These are phyloP conservation scores for Montipora foliosa DNA, from an alignment of 64 coral and sea anemone species.

Conservation along the genomic window DNA sequence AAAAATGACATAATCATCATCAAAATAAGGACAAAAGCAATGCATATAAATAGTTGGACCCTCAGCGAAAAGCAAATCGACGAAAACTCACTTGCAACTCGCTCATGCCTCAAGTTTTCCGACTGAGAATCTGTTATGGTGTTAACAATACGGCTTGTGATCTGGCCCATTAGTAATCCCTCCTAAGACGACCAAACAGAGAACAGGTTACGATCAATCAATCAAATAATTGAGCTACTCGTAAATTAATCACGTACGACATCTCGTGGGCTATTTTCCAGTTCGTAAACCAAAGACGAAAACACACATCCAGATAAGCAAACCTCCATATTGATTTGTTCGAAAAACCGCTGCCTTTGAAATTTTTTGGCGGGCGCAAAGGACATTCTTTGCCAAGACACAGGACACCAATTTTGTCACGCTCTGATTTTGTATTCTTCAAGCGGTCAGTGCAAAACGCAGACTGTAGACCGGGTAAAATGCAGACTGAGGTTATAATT, in stretches of 20 bases:
- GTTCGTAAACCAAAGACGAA: constrained; percentile 65
- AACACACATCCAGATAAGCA: constrained; percentile 61
- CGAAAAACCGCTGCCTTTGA: constrained; percentile 19
- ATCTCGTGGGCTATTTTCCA: constrained; percentile 62
- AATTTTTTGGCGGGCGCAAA: constrained; percentile 29
- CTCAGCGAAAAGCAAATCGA: not conserved
- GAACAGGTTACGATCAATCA: not conserved
- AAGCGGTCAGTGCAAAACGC: too few species aligned
- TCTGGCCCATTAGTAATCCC: constrained; percentile 63
- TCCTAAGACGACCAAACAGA: constrained; percentile 29
- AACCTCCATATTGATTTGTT: constrained; percentile 72
- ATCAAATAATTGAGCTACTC: not conserved
- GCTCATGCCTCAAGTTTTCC: constrained; percentile 59
- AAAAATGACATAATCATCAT: not conserved
- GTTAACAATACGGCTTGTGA: constrained; percentile 36
- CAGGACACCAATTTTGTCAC: not conserved
- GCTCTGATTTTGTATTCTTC: too few species aligned
- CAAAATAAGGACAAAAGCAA: not conserved
- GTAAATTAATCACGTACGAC: constrained; percentile 4
- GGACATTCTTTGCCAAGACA: not conserved
- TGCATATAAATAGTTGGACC: not conserved
- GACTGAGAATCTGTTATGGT: constrained; percentile 70
- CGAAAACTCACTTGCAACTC: constrained; percentile 58
- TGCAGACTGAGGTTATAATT: too few species aligned
- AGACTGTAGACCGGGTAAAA: too few species aligned